Evolutionary conservation across 2,113 vertebrate genomes (phyloP).

Genomic region (Periophthalmodon schlosseri): DNA sequence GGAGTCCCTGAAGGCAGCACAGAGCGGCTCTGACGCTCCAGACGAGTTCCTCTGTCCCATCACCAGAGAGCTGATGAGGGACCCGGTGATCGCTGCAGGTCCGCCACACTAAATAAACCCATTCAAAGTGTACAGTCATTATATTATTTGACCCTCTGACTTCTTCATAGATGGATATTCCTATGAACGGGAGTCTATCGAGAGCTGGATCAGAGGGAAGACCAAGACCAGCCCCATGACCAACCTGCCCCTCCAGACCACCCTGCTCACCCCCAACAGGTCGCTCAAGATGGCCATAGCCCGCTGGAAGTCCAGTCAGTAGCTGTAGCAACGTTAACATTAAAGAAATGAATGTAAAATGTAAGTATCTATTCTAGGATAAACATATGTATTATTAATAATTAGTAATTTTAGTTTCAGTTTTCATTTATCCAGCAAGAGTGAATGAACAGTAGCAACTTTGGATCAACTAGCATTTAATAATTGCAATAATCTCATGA

Average conservation of each 20-base stretch:
- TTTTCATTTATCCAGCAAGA: too few species aligned
- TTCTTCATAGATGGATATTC: conserved; percentile 87
- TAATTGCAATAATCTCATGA: too few species aligned
- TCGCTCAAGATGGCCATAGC: conserved; percentile 89
- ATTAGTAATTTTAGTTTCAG: too few species aligned
- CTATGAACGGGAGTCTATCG: conserved; percentile 89
- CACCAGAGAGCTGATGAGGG: conserved; percentile 86
- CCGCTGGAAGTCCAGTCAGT: conserved; percentile 78
- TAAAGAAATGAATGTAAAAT: neutral
- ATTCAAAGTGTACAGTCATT: neutral
- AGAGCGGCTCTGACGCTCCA: conserved; percentile 69
- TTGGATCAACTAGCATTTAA: too few species aligned
- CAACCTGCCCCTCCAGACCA: conserved; percentile 84
- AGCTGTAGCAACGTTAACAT: neutral
- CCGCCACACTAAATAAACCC: neutral
- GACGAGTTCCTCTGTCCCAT: conserved; percentile 90
- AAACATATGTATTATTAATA: too few species aligned
- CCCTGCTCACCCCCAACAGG: conserved; percentile 85
- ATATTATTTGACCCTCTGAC: neutral
- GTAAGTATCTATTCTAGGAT: neutral
- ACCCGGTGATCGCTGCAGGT: conserved; percentile 91
- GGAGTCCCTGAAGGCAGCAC: conserved; percentile 76
- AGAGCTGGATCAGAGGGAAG: conserved; percentile 86
- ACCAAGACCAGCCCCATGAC: conserved; percentile 92
- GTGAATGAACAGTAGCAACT: too few species aligned